Evolutionary conservation across 1,140 invertebrate species (phyloP), one percentile per base, ranked within the genome.

Genomic region (Lordiphosa collinella): DNA sequence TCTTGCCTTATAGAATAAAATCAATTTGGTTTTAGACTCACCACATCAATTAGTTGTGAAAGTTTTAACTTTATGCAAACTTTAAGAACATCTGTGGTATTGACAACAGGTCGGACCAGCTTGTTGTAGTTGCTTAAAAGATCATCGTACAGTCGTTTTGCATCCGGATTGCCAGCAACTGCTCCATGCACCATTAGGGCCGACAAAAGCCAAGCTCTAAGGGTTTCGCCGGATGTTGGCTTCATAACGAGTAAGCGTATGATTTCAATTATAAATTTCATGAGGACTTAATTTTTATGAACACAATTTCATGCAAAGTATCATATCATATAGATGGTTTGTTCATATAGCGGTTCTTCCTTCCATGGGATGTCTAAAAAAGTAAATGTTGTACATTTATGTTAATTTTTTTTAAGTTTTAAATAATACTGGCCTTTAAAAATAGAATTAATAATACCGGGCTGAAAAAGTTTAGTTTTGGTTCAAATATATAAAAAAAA

Each of bases 31-130:
- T 37, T 22, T 16, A 25, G 41, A 93, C 95, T 94, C 90, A 97
- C 96, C 90, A 97, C 96, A 90, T 98, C 96, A 86, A 98, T 96
- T 82, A 98, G 94, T 90, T 98, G 96, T 34, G 95, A 97, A 49
- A 98, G 92, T 90, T 97, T 97, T 74, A 98, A 93, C 90, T 97
- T 97, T 90, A 98, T 97, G 89, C 94, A 95, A 89, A 98, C 96
- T 73, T 95, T 95, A 71, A 98, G 93, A 48, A 95, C 95, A 91
- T 97, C 96, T 68, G 95, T 95, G 65, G 96, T 96, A 90, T 97
- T 97, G 89, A 96, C 93, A 43, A 97, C 96, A 34, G 96, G 96
- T 58, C 96, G 92, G 69, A 97, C 96, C 79, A 98, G 91, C 91
- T 97, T 97, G 91, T 98, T 98, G 91, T 98, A 98, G 90, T 97